Conservation (phyloP, 2,113 vertebrate genomes). For the Perca flavescens region DNA sequence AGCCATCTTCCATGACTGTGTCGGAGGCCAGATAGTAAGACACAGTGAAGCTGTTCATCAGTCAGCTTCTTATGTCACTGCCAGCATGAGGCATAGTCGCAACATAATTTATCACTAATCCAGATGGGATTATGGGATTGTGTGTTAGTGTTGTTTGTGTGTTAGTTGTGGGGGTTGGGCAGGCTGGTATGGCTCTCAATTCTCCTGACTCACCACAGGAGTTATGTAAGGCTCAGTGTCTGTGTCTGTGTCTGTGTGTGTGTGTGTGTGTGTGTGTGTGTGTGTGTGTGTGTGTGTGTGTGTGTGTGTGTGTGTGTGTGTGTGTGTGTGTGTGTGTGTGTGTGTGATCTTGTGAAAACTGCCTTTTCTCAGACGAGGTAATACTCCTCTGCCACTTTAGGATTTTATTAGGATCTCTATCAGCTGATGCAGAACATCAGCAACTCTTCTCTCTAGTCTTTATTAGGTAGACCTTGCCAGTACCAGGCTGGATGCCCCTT, state of each 20-base stretch:
- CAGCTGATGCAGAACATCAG: no score
- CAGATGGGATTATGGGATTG: conserved; percentile 33
- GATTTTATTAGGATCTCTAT: no score
- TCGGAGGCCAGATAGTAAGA: neutral
- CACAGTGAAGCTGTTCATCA: neutral
- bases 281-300: neutral
- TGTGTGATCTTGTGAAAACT: neutral
- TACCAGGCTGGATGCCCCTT: no score
- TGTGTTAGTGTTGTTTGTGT: neutral
- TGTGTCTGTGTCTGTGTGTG: conserved; percentile 20
- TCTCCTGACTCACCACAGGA: conserved; percentile 46
- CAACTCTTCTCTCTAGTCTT: no score
- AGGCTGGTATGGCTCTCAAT: conserved; percentile 29
- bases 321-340: neutral
- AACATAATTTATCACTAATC: conserved; percentile 52
- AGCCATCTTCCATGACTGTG: neutral
- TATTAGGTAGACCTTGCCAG: no score
- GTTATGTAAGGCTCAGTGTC: conserved; percentile 51
- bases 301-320: neutral
- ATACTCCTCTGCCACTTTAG: no score
- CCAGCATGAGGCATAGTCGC: conserved; percentile 32
- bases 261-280: neutral
- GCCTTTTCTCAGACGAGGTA: no score
- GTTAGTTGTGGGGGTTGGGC: conserved; percentile 20
- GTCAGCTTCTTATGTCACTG: conserved; percentile 24